Evolutionary conservation across 2,113 vertebrate species (phyloP), one percentile per base, ranked within the genome.

Genomic region (Caranx ignobilis): DNA sequence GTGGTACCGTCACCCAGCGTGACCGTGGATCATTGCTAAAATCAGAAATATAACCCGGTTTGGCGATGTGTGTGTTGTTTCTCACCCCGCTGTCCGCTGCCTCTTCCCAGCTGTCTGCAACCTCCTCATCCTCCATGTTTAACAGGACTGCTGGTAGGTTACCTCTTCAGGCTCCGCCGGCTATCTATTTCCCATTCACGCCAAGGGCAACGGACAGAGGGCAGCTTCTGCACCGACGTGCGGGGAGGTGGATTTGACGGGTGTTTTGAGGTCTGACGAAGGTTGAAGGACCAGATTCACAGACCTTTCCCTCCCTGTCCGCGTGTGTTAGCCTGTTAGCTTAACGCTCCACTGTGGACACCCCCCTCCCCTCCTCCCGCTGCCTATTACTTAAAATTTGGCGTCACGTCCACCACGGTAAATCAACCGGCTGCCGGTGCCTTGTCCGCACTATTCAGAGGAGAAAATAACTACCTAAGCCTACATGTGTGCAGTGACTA

Each of bases 41-140:
- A 43, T 39, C 12, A 11, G 7, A 5, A 5, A 13, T 43, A 34
- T 4, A 21, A 34, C 1, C 11, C 11, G 10, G 7, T 67, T 21
- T 11, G 50, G 7, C 35, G 13, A 4, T 21, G 18, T 34, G 48
- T 66, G 31, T 10, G 9, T 50, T 19, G 56, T 52, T 50, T 77
- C 96, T 96, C 89, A 98, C 97, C 95, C 97, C 97, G 89, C 97
- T 97, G 87, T 97, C 97, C 79, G 96, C 96, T 67, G 96, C 96
- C 89, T 97, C 96, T 91, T 97, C 96, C 97, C 97, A 97, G 93
- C 95, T 97, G 92, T 97, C 97, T 26, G 96, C 96, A 91, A 98
- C 96, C 94, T 97, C 97, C 84, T 98, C 97, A 93, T 98, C 97
- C 95, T 97, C 97, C 97, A 98, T 97, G 93, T 96, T 97, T 59